Evolutionary conservation across 2,113 vertebrate species (phyloP).

Genomic region (Oncorhynchus mykiss): DNA sequence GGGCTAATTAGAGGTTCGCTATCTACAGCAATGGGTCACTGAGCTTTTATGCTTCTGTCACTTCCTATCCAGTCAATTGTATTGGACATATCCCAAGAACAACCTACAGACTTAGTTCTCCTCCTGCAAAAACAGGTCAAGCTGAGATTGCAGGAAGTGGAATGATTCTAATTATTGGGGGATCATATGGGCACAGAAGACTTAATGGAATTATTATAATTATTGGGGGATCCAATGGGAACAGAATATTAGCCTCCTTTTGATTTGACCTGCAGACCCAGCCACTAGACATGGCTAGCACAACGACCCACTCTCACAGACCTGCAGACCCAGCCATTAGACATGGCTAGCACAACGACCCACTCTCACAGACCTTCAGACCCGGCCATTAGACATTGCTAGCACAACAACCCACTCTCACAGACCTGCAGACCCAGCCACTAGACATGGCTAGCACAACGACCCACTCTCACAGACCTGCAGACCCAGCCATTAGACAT

Average conservation of each 20-base stretch:
- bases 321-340: too few species aligned
- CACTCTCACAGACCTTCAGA: too few species aligned
- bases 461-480: too few species aligned
- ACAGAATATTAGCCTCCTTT: slow-evolving; percentile 38
- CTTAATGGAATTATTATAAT: slow-evolving; percentile 70
- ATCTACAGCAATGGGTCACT: slow-evolving; percentile 65
- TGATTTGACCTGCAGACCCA: too few species aligned
- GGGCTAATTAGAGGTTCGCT: slow-evolving; percentile 75
- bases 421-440: too few species aligned
- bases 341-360: too few species aligned
- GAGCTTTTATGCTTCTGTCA: slow-evolving; percentile 74
- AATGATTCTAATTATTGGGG: slow-evolving; percentile 74
- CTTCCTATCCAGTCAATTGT: slow-evolving; percentile 69
- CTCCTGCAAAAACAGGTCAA: slow-evolving; percentile 66
- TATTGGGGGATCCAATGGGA: slow-evolving; percentile 62
- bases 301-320: too few species aligned
- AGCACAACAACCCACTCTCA: too few species aligned
- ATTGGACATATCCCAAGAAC: slow-evolving; percentile 75
- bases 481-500: too few species aligned
- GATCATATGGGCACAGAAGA: slow-evolving; percentile 55
- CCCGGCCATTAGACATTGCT: too few species aligned
- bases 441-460: too few species aligned
- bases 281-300: too few species aligned
- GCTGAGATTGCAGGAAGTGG: slow-evolving; percentile 61
- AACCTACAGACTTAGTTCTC: slow-evolving; percentile 65